Evolutionary conservation across 2,797 vertebrate genomes (phyloP).

Genomic region (Paratrypauchen microcephalus): DNA sequence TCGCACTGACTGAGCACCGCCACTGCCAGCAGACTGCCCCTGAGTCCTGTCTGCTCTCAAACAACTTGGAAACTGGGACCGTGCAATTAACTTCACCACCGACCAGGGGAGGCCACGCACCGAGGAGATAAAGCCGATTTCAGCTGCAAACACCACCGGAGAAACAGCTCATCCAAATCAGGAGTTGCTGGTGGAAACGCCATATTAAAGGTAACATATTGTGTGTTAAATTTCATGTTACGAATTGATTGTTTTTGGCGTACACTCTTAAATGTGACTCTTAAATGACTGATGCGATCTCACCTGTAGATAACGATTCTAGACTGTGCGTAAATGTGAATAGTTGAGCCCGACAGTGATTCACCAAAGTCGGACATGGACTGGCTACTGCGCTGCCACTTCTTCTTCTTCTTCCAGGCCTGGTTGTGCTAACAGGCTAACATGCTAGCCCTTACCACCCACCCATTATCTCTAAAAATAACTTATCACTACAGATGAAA

Average conservation of each 20-base stretch:
- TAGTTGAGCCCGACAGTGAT: conserved; percentile 12
- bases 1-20: conserved; percentile 27
- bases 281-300: not conserved
- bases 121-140: conserved; percentile 41
- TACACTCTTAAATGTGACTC: no score
- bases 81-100: conserved; percentile 35
- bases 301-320: not conserved
- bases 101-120: conserved; percentile 45
- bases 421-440: conserved; percentile 31
- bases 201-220: conserved; percentile 52
- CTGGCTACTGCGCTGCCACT: conserved; percentile 9
- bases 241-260: conserved; percentile 12
- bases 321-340: no score
- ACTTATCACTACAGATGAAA: not conserved
- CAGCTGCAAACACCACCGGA: conserved; percentile 34
- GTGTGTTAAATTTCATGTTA: not conserved
- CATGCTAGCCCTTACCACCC: conserved; percentile 7
- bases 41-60: conserved; percentile 22
- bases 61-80: conserved; percentile 54
- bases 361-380: conserved; percentile 35
- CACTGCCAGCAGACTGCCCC: conserved; percentile 15
- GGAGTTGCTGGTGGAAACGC: conserved; percentile 33
- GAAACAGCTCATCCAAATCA: conserved; percentile 29
- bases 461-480: not conserved
- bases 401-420: conserved; percentile 39